A percentile compares a stretch with the other conserved stretches of the same genome.
phyloP scores from a whole-genome alignment of 2,113 vertebrate species.

The Lethenteron reissneri region DNA sequence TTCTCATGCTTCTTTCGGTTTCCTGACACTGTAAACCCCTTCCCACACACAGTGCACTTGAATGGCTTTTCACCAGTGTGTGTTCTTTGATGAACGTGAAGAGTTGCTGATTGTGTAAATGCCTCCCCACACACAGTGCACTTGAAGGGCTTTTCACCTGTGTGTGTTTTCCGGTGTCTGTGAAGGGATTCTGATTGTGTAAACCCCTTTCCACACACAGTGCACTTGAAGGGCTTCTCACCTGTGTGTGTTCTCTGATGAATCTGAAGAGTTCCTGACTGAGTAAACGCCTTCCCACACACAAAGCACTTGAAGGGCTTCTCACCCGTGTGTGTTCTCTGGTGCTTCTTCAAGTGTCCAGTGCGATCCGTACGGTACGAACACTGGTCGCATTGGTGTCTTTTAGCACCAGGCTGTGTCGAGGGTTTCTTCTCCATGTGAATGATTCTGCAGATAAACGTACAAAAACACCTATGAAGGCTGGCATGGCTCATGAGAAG shows the following conservation, averaged over 20 bases:
- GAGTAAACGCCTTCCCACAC: neutral
- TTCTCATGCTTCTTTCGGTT: neutral
- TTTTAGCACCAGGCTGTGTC: neutral
- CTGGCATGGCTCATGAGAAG: no score
- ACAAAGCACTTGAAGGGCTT: constrained; percentile 5
- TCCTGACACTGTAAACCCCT: neutral
- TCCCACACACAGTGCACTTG: neutral
- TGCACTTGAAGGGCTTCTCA: constrained; percentile 3
- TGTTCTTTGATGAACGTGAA: neutral
- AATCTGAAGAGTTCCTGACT: neutral
- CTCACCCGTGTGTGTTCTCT: neutral
- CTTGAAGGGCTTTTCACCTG: neutral
- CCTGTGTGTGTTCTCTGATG: constrained; percentile 1
- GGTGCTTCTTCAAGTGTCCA: neutral
- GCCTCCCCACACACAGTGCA: neutral
- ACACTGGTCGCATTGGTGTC: neutral
- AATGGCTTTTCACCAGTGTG: neutral
- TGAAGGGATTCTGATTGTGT: neutral
- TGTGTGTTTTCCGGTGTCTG: neutral
- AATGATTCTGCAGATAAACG: no score
- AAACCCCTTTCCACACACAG: neutral
- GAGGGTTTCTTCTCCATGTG: neutral
- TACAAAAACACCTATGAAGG: no score
- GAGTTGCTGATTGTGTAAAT: neutral
- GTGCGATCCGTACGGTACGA: neutral